Percentiles rank a stretch among this genome's conserved stretches.
Conservation (phyloP, 2,888 invertebrate genomes). For the Ormia ochracea region DNA sequence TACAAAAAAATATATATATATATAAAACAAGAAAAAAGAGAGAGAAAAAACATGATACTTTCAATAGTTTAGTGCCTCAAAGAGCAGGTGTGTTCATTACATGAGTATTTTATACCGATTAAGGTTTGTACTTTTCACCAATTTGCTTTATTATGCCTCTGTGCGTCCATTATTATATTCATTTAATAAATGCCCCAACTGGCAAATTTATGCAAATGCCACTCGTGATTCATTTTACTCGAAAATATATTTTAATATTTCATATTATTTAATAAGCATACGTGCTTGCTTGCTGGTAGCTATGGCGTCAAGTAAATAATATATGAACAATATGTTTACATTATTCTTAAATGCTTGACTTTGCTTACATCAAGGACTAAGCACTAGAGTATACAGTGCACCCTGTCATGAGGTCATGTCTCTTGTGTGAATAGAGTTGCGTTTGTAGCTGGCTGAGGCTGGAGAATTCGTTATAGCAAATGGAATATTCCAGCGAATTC, state of each 20-base stretch:
- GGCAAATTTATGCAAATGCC: constrained; percentile 5
- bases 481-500: too few relatives aligned
- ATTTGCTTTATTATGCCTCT: constrained; percentile 30
- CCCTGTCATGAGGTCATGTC: too few relatives aligned
- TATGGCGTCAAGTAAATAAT: too few relatives aligned
- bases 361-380: too few relatives aligned
- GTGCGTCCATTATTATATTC: constrained; percentile 11
- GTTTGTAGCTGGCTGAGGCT: too few relatives aligned
- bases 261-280: neutral
- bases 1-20: neutral
- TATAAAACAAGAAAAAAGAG: neutral
- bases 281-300: too few relatives aligned
- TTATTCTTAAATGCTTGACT: too few relatives aligned
- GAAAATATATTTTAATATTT: neutral
- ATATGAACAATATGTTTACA: too few relatives aligned
- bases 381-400: too few relatives aligned
- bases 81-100: constrained; percentile 53
- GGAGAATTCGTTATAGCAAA: too few relatives aligned
- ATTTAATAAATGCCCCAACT: constrained; percentile 21
- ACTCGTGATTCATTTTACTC: neutral
- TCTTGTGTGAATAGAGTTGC: too few relatives aligned
- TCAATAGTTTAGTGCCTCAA: constrained; percentile 43
- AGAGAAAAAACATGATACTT: constrained; percentile 30
- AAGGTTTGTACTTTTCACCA: constrained; percentile 56
- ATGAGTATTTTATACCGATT: constrained; percentile 52